Base-by-base conservation (phyloP, 2,113 vertebrate genomes). In the Pterocles burchelli region DNA sequence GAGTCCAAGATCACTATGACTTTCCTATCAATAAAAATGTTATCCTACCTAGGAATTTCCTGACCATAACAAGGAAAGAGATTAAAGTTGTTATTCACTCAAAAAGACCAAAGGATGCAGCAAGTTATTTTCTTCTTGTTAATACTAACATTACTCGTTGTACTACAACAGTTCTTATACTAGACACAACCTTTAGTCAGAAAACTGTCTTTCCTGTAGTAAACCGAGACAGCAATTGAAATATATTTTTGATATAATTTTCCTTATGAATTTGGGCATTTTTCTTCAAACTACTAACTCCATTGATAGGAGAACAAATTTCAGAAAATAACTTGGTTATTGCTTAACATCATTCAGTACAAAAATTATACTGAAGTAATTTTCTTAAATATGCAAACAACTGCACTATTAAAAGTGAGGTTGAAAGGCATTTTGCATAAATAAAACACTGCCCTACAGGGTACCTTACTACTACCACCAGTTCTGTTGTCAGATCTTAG, bases 1-100 rank as follows among this genome's bases (percentile, higher is more conserved):
- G 82, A 86, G 62, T 41, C 38, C 48, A 89, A 95, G 76, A 95
- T 79, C 75, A 62, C 34, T 72, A 73, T 87, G 84, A 49, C 43
- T 94, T 72, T 90, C n/a, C 54, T 93, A 67, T 71, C 88, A 93
- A 92, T 83, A 90, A 78, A 95, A 86, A 55, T 29, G 16, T 72
- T 91, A 75, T 10, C 49, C 17, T 78, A 86, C 28, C 24, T 48
- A 83, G 41, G 75, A 81, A 83, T 94, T 91, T 89, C 41, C 77
- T 90, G 57, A 36, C 71, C n/a, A 28, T 80, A 87, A 62, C 81
- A 36, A 5, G 12, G 61, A 74, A 63, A 58, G 31, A 41, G 24
- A 93, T 89, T 93, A 52, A 91, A 90, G 66, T 38, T 82, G 22
- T 75, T 94, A 84, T 59, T 88, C 29, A 74, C 38, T 63, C 43